A percentile compares a stretch with the other conserved stretches of the same genome.
Evolutionary conservation across 2,113 vertebrate species (phyloP).

Genomic region (Oryzias celebensis): DNA sequence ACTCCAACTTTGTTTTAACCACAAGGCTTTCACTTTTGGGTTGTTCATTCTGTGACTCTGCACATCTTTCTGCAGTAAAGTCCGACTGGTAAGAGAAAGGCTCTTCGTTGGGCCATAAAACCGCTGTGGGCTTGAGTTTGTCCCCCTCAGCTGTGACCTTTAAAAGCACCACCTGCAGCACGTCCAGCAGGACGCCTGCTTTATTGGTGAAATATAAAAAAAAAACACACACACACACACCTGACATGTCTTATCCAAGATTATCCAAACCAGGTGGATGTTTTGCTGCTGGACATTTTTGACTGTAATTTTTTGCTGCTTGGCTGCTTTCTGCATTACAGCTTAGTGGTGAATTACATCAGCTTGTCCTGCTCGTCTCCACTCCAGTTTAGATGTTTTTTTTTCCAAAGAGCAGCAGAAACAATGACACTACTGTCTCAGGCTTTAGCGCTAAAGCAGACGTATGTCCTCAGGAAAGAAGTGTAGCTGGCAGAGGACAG

Average conservation of each 20-base stretch:
- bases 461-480: conserved; percentile 49
- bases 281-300: background rate
- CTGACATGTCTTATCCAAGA: conserved; percentile 12
- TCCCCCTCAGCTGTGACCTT: conserved; percentile 23
- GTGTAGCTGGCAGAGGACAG: conserved; percentile 46
- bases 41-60: background rate
- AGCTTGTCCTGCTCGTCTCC: conserved; percentile 16
- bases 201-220: conserved; percentile 56
- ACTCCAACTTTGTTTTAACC: background rate
- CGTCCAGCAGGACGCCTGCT: conserved; percentile 39
- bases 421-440: conserved; percentile 71
- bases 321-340: conserved; percentile 1
- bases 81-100: background rate
- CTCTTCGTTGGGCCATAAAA: conserved; percentile 10
- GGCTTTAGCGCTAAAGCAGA: conserved; percentile 69
- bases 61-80: background rate
- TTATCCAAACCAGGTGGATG: background rate
- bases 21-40: background rate
- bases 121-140: conserved; percentile 16
- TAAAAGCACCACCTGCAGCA: conserved; percentile 2
- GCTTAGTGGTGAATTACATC: conserved; percentile 14
- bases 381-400: conserved; percentile 5
- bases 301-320: background rate
- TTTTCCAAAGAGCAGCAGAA: conserved; percentile 35
- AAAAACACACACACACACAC: conserved; percentile 1